phyloP scores from a whole-genome alignment of 2,888 invertebrate species.

The Caradrina kadenii region DNA sequence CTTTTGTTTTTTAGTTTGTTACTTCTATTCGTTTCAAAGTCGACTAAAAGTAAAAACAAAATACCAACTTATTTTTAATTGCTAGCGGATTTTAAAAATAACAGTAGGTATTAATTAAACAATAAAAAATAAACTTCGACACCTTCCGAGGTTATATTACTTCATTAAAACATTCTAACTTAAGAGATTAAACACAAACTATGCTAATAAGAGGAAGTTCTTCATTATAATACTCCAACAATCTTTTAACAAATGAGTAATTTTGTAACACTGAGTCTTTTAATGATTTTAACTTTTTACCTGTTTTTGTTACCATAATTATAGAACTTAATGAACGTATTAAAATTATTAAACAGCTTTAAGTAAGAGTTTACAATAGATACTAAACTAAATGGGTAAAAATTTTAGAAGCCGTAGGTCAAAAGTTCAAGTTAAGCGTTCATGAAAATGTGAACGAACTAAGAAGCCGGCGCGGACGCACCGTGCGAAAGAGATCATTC shows the following conservation, averaged over 20 bases:
- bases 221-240: constrained; percentile 32
- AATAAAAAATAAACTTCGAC: constrained; percentile 27
- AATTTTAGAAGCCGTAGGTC: constrained; percentile 50
- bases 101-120: constrained; percentile 10
- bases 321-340: constrained; percentile 33
- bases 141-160: constrained; percentile 40
- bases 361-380: constrained; percentile 51
- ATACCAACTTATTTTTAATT: neutral
- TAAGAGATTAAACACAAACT: constrained; percentile 42
- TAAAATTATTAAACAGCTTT: constrained; percentile 31
- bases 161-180: constrained; percentile 46
- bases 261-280: constrained; percentile 9
- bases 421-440: constrained; percentile 57
- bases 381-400: constrained; percentile 49
- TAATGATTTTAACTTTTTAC: neutral
- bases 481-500: constrained; percentile 66
- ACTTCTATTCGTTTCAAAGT: neutral
- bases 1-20: neutral
- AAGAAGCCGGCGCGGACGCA: constrained; percentile 34
- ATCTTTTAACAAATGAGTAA: constrained; percentile 36
- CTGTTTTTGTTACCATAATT: constrained; percentile 14
- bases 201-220: constrained; percentile 51
- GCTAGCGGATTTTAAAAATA: constrained; percentile 8
- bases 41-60: neutral
- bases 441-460: constrained; percentile 68